Evolutionary conservation across 2,888 invertebrate species (phyloP).

Genomic region (Idaea aversata): DNA sequence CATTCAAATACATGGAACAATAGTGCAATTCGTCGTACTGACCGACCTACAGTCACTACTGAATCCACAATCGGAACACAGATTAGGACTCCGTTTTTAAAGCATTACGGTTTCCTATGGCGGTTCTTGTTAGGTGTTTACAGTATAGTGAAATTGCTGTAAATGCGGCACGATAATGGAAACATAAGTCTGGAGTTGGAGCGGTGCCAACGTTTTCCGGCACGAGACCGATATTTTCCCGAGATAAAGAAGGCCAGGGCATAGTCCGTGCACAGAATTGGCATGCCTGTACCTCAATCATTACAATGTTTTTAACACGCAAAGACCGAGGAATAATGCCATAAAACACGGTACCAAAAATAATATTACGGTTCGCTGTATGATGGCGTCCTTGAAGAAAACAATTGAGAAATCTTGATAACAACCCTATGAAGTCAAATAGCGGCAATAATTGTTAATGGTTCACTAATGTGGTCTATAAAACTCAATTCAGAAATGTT

Average conservation of each 20-base stretch:
- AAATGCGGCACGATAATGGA: constrained; percentile 38
- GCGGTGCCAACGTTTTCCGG: constrained; percentile 59
- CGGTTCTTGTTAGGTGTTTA: constrained; percentile 18
- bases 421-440: constrained; percentile 22
- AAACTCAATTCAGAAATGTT: not conserved
- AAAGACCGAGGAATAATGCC: constrained; percentile 37
- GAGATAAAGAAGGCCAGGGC: constrained; percentile 57
- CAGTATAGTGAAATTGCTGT: constrained; percentile 8
- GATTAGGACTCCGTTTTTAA: constrained; percentile 23
- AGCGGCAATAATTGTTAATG: constrained; percentile 16
- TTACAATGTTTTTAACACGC: constrained; percentile 50
- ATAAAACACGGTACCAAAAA: constrained; percentile 12
- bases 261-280: constrained; percentile 38
- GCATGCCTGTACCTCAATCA: constrained; percentile 45
- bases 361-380: not conserved
- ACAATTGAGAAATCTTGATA: constrained; percentile 31
- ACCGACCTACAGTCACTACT: constrained; percentile 23
- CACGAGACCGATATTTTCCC: constrained; percentile 61
- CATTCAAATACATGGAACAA: constrained; percentile 26
- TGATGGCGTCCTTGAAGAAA: constrained; percentile 26
- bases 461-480: constrained; percentile 20
- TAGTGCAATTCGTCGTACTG: constrained; percentile 9
- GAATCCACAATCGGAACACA: constrained; percentile 19
- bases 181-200: constrained; percentile 52
- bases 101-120: constrained; percentile 18